A percentile compares a stretch with the other conserved stretches of the same genome.
These are phyloP conservation scores for Arnoldichthys spilopterus DNA, from an alignment of 2,797 vertebrate genomes.

Conservation along the genomic window DNA sequence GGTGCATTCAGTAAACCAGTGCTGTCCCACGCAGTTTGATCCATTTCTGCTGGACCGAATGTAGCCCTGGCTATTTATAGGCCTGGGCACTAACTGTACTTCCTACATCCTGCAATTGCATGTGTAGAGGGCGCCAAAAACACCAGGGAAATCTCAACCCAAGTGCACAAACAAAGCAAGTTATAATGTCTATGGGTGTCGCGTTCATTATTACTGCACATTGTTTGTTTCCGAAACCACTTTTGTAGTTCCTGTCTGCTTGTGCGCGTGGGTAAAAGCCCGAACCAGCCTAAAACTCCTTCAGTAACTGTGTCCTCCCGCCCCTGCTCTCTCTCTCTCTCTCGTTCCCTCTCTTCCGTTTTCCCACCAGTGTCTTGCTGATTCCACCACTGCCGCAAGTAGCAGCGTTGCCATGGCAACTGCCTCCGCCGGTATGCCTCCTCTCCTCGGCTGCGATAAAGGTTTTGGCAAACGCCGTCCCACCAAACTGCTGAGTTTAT, in stretches of 20 bases:
- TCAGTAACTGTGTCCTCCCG: conserved; percentile 8
- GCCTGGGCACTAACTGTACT: conserved; percentile 31
- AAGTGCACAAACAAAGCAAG: not conserved
- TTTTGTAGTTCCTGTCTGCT: not conserved
- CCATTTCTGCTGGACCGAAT: conserved; percentile 27
- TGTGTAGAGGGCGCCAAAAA: conserved; percentile 41
- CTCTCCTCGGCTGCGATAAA: conserved; percentile 55
- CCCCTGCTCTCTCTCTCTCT: not conserved
- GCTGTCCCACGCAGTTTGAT: conserved; percentile 23
- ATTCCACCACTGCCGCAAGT: conserved; percentile 49
- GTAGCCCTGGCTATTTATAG: conserved; percentile 42
- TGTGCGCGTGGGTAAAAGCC: conserved; percentile 9
- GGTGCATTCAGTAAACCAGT: conserved; percentile 16
- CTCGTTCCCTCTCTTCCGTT: conserved; percentile 25
- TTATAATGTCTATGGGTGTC: not conserved
- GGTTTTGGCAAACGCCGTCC: conserved; percentile 60
- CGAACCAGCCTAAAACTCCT: conserved; percentile 11
- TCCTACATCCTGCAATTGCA: conserved; percentile 2
- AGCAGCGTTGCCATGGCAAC: conserved; percentile 58
- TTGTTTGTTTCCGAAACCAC: conserved; percentile 9
- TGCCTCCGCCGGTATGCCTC: conserved; percentile 57
- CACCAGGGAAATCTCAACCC: conserved; percentile 22
- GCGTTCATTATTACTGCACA: conserved; percentile 8
- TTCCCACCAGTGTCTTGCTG: conserved; percentile 36
- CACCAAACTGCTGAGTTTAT: conserved; percentile 64